Evolutionary conservation across 2,797 vertebrate species (phyloP), one percentile per base, ranked within the genome.

Genomic region (Lerista edwardsae): DNA sequence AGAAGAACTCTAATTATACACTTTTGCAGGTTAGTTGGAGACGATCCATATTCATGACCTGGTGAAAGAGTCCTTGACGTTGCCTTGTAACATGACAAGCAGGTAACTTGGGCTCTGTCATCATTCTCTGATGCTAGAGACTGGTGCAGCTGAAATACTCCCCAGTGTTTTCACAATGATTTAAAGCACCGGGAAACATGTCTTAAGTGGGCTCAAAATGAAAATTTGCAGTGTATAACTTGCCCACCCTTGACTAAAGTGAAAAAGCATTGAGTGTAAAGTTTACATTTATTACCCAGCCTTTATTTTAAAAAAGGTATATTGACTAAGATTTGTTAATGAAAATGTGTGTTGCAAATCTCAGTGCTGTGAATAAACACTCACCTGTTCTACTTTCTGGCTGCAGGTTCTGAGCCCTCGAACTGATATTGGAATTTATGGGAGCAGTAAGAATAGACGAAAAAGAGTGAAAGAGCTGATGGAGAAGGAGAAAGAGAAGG

Each of bases 1-100:
- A 99, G 94, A 99, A 99, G 94, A 99, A 99, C 95, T 99, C 98
- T 9, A 99, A 97, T 21, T 98, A 99, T 89, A 98, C 96, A 0
- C 93, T 99, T 75, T 96, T 99, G 1, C 98, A 99, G 98, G 99
- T 99, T 83, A 95, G 88, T 78, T 55, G 0, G 39, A 39, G 11
- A 0, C 0, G 1, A 8, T 80, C 67, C 10, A 31, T 5, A 44
- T 44, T 5, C 39, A 27, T 64, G 29, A 10, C 36, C n/a, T 27
- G 6, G 25, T 75, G 64, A 27, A n/a, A 75, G 44, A 29, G 23
- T n/a, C n/a, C 34, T 59, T 80, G 21, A 3, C 2, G 41, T 25
- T 55, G 47, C 21, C 25, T 74, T 65, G 23, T 44, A 75, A 67
- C 67, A 15, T 12, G 31, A 8, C 19, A 47, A 34, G 6, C 25